Conservation (phyloP, 2,888 invertebrate genomes). For the Lasius platythorax region DNA sequence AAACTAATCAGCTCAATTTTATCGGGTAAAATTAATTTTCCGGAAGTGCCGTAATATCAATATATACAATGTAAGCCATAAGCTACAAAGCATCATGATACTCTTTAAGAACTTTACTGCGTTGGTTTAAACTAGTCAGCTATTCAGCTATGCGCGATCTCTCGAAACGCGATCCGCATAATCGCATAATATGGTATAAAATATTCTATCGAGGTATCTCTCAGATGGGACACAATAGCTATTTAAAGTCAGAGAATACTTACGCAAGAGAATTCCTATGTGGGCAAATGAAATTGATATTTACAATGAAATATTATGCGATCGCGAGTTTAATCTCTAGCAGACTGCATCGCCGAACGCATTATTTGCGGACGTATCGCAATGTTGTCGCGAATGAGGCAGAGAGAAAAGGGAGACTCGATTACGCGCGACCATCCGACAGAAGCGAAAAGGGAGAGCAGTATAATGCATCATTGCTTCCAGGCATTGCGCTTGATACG, state of each 20-base stretch:
- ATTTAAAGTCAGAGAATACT: constrained; percentile 11
- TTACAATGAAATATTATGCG: constrained; percentile 75
- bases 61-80: neutral
- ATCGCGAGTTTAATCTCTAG: constrained; percentile 69
- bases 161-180: neutral
- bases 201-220: neutral
- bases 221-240: neutral
- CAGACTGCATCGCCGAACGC: constrained; percentile 66
- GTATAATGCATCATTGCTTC: constrained; percentile 73
- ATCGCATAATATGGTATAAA: neutral
- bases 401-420: constrained; percentile 48
- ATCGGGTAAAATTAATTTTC: neutral
- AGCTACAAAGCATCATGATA: neutral
- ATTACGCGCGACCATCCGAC: neutral
- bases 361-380: constrained; percentile 76
- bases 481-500: constrained; percentile 64
- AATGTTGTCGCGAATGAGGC: constrained; percentile 48
- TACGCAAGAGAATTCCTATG: neutral
- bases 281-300: constrained; percentile 74
- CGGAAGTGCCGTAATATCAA: neutral
- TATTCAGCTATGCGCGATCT: neutral
- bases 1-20: neutral
- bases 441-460: constrained; percentile 59
- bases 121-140: neutral
- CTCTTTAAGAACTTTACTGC: neutral